Percentiles rank a stretch among this genome's conserved stretches.
These are phyloP conservation scores for Oedothorax gibbosus DNA, from an alignment of 1,140 invertebrate species.

Conservation along the genomic window DNA sequence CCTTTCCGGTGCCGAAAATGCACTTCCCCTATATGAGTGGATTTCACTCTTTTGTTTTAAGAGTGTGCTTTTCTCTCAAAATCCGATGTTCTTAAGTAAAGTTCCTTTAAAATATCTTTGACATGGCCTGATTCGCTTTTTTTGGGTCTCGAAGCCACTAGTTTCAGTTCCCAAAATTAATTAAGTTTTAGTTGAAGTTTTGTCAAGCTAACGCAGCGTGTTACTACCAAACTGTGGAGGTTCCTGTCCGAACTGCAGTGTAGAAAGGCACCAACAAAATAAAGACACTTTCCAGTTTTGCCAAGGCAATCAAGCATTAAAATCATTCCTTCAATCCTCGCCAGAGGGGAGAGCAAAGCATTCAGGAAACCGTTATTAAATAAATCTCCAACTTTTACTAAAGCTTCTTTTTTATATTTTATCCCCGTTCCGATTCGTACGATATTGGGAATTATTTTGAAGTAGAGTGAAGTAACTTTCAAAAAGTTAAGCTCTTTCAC, in stretches of 20 bases:
- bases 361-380: constrained; percentile 48
- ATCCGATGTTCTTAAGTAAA: no score
- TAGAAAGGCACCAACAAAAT: background rate
- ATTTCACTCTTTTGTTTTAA: no score
- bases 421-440: background rate
- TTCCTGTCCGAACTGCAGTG: background rate
- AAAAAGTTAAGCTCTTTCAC: background rate
- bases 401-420: background rate
- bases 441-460: background rate
- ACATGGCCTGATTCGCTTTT: no score
- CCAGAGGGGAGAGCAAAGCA: background rate
- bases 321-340: constrained; percentile 20
- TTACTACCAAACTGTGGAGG: no score
- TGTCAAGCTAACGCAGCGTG: no score
- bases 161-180: no score
- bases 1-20: no score
- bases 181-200: no score
- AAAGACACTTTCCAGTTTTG: constrained; percentile 5
- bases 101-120: no score
- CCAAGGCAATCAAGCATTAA: constrained; percentile 30
- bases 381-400: constrained; percentile 49
- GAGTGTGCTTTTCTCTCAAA: no score
- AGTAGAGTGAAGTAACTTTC: background rate
- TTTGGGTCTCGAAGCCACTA: no score
- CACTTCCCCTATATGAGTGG: no score